Conservation (phyloP, 1,140 invertebrate genomes). For the Heliconius eleuchia region DNA sequence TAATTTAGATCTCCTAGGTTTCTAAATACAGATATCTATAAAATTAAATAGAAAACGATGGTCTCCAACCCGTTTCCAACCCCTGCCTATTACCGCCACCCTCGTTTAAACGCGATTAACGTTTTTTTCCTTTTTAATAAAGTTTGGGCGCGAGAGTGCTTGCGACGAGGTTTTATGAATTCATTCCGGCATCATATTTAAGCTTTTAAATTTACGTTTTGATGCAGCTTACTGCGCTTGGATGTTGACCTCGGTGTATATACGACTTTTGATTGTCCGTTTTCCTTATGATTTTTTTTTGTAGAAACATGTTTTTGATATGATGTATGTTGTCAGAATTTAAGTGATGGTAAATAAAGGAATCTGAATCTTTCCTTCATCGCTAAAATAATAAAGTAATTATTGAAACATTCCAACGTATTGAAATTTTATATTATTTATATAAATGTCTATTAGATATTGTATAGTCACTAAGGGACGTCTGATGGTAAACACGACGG, state of each 20-base stretch:
- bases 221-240: background rate
- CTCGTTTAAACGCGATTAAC: constrained; percentile 18
- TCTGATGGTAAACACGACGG: no score
- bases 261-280: background rate
- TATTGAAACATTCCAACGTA: no score
- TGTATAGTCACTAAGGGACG: no score
- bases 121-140: constrained; percentile 22
- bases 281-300: constrained; percentile 19
- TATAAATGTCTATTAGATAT: no score
- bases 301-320: background rate
- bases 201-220: background rate
- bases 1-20: background rate
- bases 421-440: no score
- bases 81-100: constrained; percentile 13
- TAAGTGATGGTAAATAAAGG: background rate
- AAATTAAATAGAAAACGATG: background rate
- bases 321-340: background rate
- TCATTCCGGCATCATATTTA: constrained; percentile 15
- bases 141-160: constrained; percentile 21
- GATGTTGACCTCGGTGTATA: background rate
- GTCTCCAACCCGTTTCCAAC: constrained; percentile 4
- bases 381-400: no score
- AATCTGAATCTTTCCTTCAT: no score
- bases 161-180: constrained; percentile 16
- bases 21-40: background rate